Conservation (phyloP, 1,140 invertebrate species). For the Thalassaphorura encarpata region DNA sequence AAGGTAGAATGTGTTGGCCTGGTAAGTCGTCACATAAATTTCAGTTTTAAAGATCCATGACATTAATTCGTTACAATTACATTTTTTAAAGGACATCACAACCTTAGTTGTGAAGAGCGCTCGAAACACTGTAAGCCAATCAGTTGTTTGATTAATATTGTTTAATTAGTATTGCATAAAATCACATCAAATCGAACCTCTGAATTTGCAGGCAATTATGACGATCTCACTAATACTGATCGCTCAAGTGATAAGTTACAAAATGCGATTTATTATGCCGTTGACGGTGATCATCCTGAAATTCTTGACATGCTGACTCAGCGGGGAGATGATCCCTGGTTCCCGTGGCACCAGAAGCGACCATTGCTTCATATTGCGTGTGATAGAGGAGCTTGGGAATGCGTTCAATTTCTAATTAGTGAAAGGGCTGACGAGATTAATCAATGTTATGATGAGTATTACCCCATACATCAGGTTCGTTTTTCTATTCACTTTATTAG, state of each 20-base stretch:
- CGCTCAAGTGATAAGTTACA: conserved; percentile 50
- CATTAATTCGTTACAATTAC: not conserved
- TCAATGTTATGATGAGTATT: conserved; percentile 62
- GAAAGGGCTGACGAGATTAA: conserved; percentile 60
- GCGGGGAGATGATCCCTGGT: conserved; percentile 59
- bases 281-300: conserved; percentile 39
- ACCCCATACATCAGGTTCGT: conserved; percentile 56
- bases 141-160: no score
- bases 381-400: conserved; percentile 50
- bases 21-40: not conserved
- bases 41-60: not conserved
- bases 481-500: no score
- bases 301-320: conserved; percentile 53
- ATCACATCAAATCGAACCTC: no score
- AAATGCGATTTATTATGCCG: conserved; percentile 59
- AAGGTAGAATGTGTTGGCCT: conserved; percentile 49
- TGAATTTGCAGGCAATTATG: not conserved
- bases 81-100: conserved; percentile 57
- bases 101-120: conserved; percentile 57
- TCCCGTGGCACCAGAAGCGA: conserved; percentile 45
- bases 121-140: conserved; percentile 37
- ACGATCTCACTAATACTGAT: conserved; percentile 28
- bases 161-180: not conserved
- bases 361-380: conserved; percentile 40
- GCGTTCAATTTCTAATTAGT: conserved; percentile 53